Evolutionary conservation across 1,140 invertebrate genomes (phyloP).

Genomic region (Euwallacea fornicatus): DNA sequence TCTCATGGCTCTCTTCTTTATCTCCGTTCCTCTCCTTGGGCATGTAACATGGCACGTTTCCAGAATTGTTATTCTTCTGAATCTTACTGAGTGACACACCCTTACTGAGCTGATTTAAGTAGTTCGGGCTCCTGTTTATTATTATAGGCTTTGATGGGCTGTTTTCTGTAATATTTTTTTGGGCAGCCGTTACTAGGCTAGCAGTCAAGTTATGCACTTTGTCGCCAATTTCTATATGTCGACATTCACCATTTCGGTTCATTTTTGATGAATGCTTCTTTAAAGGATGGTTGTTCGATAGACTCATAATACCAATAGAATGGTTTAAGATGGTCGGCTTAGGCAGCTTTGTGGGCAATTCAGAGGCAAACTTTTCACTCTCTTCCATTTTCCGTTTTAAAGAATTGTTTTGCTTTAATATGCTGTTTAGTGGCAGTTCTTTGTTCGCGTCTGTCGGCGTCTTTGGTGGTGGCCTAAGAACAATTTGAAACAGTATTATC

Average conservation of each 20-base stretch:
- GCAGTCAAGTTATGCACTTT: conserved; percentile 12
- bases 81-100: background rate
- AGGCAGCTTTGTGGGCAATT: conserved; percentile 41
- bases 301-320: conserved; percentile 52
- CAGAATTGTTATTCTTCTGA: conserved; percentile 4
- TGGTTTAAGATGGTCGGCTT: conserved; percentile 48
- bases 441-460: background rate
- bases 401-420: conserved; percentile 14
- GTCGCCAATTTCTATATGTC: conserved; percentile 9
- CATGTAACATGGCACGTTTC: conserved; percentile 43
- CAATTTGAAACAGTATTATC: too few relatives aligned
- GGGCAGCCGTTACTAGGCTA: background rate
- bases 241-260: conserved; percentile 35
- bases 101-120: conserved; percentile 10
- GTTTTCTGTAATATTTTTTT: conserved; percentile 10
- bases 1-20: background rate
- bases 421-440: background rate
- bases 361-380: conserved; percentile 19
- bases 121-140: conserved; percentile 35
- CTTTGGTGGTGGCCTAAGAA: background rate
- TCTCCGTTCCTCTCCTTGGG: conserved; percentile 35
- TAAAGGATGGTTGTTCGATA: conserved; percentile 53
- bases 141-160: conserved; percentile 35
- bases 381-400: conserved; percentile 41
- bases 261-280: conserved; percentile 48